Evolutionary conservation across 2,113 vertebrate genomes (phyloP).

Genomic region (Gymnobelideus leadbeateri): DNA sequence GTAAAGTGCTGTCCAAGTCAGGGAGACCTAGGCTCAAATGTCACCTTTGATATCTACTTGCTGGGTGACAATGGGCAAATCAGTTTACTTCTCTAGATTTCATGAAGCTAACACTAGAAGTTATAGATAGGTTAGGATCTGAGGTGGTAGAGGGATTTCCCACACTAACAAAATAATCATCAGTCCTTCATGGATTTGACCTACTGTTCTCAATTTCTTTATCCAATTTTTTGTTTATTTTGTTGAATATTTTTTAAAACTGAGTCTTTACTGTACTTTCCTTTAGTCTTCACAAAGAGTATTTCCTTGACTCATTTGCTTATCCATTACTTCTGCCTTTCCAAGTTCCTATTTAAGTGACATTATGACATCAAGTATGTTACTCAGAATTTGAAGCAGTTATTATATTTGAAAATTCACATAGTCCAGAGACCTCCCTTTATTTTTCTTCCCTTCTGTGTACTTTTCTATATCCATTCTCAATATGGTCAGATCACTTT

Average conservation of each 20-base stretch:
- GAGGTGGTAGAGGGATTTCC: not conserved
- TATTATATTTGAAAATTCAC: slow-evolving; percentile 3
- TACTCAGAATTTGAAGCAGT: not conserved
- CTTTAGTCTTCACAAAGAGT: not conserved
- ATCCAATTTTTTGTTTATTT: not conserved
- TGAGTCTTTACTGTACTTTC: not conserved
- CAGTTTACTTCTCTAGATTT: not conserved
- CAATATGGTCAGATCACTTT: not conserved
- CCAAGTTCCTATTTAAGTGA: not conserved
- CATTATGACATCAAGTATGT: not conserved
- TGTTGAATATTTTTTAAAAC: not conserved
- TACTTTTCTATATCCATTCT: not conserved
- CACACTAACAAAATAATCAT: not conserved
- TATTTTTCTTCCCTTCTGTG: not conserved
- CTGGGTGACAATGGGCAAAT: not conserved
- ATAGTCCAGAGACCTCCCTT: not conserved
- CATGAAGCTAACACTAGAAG: not conserved
- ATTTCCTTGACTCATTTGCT: not conserved
- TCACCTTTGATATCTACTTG: not conserved
- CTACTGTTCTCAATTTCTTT: not conserved
- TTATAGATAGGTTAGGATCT: not conserved
- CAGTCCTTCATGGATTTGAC: not conserved
- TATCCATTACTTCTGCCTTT: slow-evolving; percentile 13
- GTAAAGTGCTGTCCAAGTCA: not conserved
- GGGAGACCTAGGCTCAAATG: not conserved